These are phyloP conservation scores for Catocala fraxini DNA, from an alignment of 2,888 invertebrate species.

Conservation along the genomic window DNA sequence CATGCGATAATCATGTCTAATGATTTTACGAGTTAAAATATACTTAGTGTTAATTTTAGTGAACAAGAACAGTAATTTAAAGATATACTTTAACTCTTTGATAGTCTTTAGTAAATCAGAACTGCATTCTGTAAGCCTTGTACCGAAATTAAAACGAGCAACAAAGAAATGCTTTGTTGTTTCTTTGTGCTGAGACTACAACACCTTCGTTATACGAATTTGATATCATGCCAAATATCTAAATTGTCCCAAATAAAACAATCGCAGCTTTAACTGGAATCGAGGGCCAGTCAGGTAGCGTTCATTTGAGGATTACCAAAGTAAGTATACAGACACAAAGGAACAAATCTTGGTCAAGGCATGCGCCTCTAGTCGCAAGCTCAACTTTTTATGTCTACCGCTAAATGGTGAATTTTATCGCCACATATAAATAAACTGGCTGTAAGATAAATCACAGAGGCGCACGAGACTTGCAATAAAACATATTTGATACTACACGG, in stretches of 20 bases:
- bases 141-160: slow-evolving; percentile 5
- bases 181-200: slow-evolving; percentile 2
- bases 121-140: background rate
- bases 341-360: background rate
- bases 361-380: too few species aligned
- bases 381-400: slow-evolving; percentile 52
- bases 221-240: slow-evolving; percentile 26
- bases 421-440: slow-evolving; percentile 63
- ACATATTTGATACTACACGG: slow-evolving; percentile 54
- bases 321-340: too few species aligned
- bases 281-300: slow-evolving; percentile 15
- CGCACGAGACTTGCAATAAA: slow-evolving; percentile 50
- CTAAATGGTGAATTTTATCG: slow-evolving; percentile 63
- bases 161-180: slow-evolving; percentile 2
- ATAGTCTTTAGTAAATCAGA: background rate
- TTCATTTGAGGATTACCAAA: slow-evolving; percentile 18
- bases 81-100: too few species aligned
- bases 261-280: slow-evolving; percentile 32
- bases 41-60: too few species aligned
- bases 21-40: too few species aligned
- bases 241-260: slow-evolving; percentile 37
- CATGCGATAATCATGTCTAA: too few species aligned
- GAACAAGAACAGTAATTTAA: too few species aligned
- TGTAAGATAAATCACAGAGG: slow-evolving; percentile 61
- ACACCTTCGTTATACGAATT: slow-evolving; percentile 13